phyloP scores from a whole-genome alignment of 2,797 vertebrate genomes.

The Danio kyathit region DNA sequence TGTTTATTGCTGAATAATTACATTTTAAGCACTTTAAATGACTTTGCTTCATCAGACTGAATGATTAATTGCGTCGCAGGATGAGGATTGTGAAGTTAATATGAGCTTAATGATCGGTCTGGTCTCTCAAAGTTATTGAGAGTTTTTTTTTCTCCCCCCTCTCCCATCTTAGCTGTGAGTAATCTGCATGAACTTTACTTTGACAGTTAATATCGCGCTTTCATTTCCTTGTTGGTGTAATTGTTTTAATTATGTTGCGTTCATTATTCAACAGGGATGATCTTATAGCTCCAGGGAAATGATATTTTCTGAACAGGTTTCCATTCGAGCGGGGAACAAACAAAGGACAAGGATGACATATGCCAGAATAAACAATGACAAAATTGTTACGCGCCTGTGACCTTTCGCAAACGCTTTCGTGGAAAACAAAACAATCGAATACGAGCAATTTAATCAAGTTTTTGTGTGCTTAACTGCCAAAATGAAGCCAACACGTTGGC shows the following conservation, averaged over 20 bases:
- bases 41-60: slow-evolving; percentile 68
- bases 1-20: slow-evolving; percentile 76
- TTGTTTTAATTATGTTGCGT: slow-evolving; percentile 54
- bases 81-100: slow-evolving; percentile 67
- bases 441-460: slow-evolving; percentile 41
- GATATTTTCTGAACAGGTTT: slow-evolving; percentile 48
- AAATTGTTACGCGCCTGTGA: slow-evolving; percentile 33
- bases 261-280: slow-evolving; percentile 52
- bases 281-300: slow-evolving; percentile 40
- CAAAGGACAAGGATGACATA: slow-evolving; percentile 40
- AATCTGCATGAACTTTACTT: slow-evolving; percentile 53
- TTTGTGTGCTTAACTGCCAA: slow-evolving; percentile 15
- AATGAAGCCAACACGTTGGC: no score
- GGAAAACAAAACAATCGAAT: slow-evolving; percentile 12
- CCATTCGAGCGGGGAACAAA: slow-evolving; percentile 42
- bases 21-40: slow-evolving; percentile 77
- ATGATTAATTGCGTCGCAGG: slow-evolving; percentile 74
- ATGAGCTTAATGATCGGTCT: slow-evolving; percentile 65
- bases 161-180: slow-evolving; percentile 46
- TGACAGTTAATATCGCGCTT: slow-evolving; percentile 59
- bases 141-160: slow-evolving; percentile 45
- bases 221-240: slow-evolving; percentile 56
- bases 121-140: slow-evolving; percentile 52
- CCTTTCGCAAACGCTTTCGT: slow-evolving; percentile 36
- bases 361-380: slow-evolving; percentile 50